Evolutionary conservation across 2,113 vertebrate genomes (phyloP), one percentile per base, ranked within the genome.

Genomic region (Pseudorasbora parva): DNA sequence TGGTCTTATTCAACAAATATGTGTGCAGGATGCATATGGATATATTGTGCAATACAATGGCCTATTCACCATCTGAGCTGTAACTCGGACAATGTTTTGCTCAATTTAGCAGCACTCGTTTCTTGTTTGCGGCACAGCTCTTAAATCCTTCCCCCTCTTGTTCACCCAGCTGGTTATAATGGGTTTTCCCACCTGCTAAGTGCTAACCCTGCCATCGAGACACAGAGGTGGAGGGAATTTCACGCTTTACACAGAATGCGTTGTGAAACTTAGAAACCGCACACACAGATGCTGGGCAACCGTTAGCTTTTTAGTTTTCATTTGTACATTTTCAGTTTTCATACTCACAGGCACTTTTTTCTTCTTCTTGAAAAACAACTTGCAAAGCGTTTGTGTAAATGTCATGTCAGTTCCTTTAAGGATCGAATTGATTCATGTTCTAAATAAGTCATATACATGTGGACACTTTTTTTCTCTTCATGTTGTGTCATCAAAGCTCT

Each of bases 271-370:
- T 3, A 23, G 19, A 64, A 75, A 47, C 49, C 25, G 4, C 71
- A 49, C 41, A 51, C 80, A 60, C 41, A 56, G 81, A 84, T 60
- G 62, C 33, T 56, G 15, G 41, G 82, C 73, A 66, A 27, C 82
- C 33, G 49, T 77, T 49, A 51, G 57, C 19, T 12, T 68, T 47
- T 47, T 33, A 45, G 15, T 21, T 9, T 47, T 57, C n/a, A 15
- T 43, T 25, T 30, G 14, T 15, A 25, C 43, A 10, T 49, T 49
- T 54, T 62, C 10, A 25, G 21, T 57, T 37, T 59, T 10, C 27
- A 56, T 75, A 64, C 45, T 74, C 41, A 37, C 30, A n/a, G 19
- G 6, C 17, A 17, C 8, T 5, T 62, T 30, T 54, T 23, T 37
- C n/a, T n/a, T n/a, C n/a, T n/a, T n/a, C n/a, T n/a, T 23, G 21